Evolutionary conservation across 2,888 invertebrate species (phyloP), one percentile per base, ranked within the genome.

Genomic region (Molanna angustata): DNA sequence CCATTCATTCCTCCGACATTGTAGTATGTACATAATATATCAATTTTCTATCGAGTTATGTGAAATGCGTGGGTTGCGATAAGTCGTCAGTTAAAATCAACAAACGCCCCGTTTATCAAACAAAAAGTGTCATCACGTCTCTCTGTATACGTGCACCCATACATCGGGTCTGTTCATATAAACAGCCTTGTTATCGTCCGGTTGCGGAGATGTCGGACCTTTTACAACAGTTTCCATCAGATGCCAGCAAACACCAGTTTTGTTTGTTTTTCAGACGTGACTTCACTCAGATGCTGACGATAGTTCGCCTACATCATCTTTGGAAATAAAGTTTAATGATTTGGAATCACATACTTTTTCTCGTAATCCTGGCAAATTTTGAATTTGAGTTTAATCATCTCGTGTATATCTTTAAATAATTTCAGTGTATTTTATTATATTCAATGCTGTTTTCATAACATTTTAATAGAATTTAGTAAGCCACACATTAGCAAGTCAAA

Each of bases 41-140:
- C 18, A 39, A 13, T 22, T 37, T 44, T 39, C 7, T 31, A 27
- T 44, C 37, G 40, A 42, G 33, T 50, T 50, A 50, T 46, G 45
- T 50, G 35, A 20, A 43, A 35, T 20, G 54, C 54, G 54, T 54
- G 48, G 54, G 54, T 49, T 39, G 39, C 35, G 32, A 18, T n/a
- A 4, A 14, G 33, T 16, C 42, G 40, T 40, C 21, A 41, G 11
- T 37, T 17, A 14, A 43, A 40, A 19, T 19, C 13, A 40, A 21
- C 37, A 16, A 43, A 48, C 44, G 31, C 27, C 33, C 27, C 18
- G 33, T 50, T 54, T 54, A 50, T 46, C 44, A 37, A 41, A 49
- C 45, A 49, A 45, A 54, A 46, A 50, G 46, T 44, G 54, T 31
- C 54, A 52, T 42, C 44, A 52, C 52, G 49, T 47, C 46, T 50